Conservation (phyloP, 2,113 vertebrate genomes). For the Eretmochelys imbricata region DNA sequence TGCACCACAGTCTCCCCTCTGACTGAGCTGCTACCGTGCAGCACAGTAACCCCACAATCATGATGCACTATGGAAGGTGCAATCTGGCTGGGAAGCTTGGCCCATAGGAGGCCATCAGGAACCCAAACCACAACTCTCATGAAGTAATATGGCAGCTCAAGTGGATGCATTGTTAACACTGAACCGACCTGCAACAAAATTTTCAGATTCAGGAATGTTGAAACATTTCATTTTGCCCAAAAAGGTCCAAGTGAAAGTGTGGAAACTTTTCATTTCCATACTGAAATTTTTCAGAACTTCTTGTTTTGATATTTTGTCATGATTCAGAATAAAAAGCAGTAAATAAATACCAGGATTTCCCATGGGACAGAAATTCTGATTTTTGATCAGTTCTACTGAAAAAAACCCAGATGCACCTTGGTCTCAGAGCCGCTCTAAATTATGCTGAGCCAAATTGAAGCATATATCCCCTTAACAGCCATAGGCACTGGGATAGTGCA, state of each 20-base stretch:
- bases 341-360: rapidly evolving
- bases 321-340: not conserved
- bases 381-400: not conserved
- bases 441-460: not conserved
- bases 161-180: rapidly evolving
- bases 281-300: rapidly evolving
- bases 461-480: not conserved
- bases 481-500: not conserved
- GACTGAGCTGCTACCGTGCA: not conserved
- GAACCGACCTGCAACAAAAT: not conserved
- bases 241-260: no score
- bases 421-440: not conserved
- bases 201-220: not conserved
- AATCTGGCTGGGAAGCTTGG: rapidly evolving
- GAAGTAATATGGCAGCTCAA: not conserved
- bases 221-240: not conserved
- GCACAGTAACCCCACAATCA: not conserved
- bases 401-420: not conserved
- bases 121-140: rapidly evolving
- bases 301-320: not conserved
- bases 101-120: rapidly evolving
- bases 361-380: not conserved
- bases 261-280: not conserved
- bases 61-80: not conserved
- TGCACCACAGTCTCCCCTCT: not conserved